Conservation (phyloP, 2,797 vertebrate genomes). For the Acridotheres tristis region DNA sequence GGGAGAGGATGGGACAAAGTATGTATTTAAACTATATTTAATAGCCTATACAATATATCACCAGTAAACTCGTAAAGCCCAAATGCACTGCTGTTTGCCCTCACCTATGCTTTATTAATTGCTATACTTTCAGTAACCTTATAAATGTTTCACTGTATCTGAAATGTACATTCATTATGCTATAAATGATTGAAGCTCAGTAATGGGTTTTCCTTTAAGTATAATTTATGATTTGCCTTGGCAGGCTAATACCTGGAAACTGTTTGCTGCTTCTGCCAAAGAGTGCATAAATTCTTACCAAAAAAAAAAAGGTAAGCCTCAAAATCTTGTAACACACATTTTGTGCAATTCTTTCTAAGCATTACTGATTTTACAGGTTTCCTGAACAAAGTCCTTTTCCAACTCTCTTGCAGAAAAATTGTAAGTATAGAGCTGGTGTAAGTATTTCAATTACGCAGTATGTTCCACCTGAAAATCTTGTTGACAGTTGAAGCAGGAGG, state of each 20-base stretch:
- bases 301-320: neutral
- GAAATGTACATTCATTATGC: conserved; percentile 35
- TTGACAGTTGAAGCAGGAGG: neutral
- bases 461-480: neutral
- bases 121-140: conserved; percentile 21
- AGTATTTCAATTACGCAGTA: neutral
- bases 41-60: neutral
- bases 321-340: neutral
- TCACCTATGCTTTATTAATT: conserved; percentile 45
- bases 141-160: conserved; percentile 45
- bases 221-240: conserved; percentile 39
- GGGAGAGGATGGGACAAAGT: neutral
- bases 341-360: neutral
- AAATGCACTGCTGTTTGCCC: conserved; percentile 7
- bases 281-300: neutral
- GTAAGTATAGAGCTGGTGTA: neutral
- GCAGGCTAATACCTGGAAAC: neutral
- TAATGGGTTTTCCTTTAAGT: conserved; percentile 27
- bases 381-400: neutral
- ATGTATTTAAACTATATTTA: neutral
- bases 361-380: neutral
- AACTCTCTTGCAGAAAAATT: neutral
- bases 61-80: neutral
- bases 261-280: neutral
- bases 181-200: conserved; percentile 40